Percentiles rank a stretch among this genome's conserved stretches.
These are phyloP conservation scores for Biston betularia DNA, from an alignment of 2,888 invertebrate genomes.

Conservation along the genomic window DNA sequence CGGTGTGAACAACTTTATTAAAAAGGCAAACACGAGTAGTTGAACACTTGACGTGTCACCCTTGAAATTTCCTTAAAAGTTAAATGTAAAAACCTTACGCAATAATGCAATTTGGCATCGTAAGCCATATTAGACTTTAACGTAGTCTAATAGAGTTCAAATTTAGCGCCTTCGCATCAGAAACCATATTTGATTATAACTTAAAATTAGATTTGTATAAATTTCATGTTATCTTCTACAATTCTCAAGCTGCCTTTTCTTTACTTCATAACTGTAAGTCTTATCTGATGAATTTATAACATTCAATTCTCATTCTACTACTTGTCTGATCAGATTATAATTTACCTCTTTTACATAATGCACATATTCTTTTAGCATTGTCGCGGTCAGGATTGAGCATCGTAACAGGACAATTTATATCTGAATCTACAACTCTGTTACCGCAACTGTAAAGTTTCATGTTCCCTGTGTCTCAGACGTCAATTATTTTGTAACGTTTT, in stretches of 20 bases:
- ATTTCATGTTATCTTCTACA: constrained; percentile 69
- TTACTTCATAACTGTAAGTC: constrained; percentile 61
- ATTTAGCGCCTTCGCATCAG: constrained; percentile 56
- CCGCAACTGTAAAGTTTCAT: constrained; percentile 72
- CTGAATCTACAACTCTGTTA: constrained; percentile 77
- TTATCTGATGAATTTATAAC: constrained; percentile 59
- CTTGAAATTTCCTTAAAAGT: constrained; percentile 63
- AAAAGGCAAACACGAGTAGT: constrained; percentile 71
- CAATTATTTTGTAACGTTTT: constrained; percentile 47
- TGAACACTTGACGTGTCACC: constrained; percentile 66
- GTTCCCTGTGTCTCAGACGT: constrained; percentile 60
- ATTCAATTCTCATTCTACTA: constrained; percentile 63
- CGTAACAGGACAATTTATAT: constrained; percentile 64
- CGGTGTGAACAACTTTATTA: constrained; percentile 75
- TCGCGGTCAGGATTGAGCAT: constrained; percentile 61
- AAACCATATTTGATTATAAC: no score
- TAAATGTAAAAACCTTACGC: constrained; percentile 55
- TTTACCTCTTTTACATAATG: constrained; percentile 61
- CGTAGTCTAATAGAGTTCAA: constrained; percentile 53
- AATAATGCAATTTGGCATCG: constrained; percentile 19
- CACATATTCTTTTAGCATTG: constrained; percentile 60
- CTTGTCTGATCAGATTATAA: constrained; percentile 56
- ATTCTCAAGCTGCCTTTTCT: constrained; percentile 63
- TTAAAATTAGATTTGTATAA: constrained; percentile 65
- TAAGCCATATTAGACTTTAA: background rate